phyloP scores from a whole-genome alignment of 2,113 vertebrate genomes.

The Capreolus pygargus region DNA sequence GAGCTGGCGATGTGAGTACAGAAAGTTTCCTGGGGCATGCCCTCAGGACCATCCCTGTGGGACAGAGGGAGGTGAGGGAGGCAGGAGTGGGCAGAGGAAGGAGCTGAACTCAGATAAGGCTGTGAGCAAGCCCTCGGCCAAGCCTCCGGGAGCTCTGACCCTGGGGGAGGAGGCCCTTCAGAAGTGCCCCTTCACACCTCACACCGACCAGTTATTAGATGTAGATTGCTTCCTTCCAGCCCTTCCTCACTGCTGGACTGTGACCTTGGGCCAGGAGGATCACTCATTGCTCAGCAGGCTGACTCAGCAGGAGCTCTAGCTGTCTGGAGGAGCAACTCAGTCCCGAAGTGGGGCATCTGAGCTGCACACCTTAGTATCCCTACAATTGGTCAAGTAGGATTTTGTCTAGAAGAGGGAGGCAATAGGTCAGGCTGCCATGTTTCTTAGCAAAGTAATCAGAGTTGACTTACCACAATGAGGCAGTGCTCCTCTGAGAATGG shows the following conservation, averaged over 20 bases:
- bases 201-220: background rate
- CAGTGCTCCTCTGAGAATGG: background rate
- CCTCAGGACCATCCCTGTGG: background rate
- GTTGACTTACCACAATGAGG: background rate
- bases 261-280: background rate
- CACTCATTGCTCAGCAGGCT: background rate
- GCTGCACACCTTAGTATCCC: background rate
- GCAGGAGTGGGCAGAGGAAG: background rate
- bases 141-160: background rate
- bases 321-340: background rate
- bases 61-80: background rate
- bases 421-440: background rate
- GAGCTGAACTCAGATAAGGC: background rate
- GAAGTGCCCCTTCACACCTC: background rate
- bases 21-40: background rate
- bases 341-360: background rate
- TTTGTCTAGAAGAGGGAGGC: background rate
- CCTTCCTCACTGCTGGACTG: background rate
- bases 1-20: background rate
- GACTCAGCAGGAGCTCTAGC: background rate
- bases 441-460: background rate
- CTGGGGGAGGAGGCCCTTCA: background rate
- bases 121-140: background rate
- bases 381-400: background rate
- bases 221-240: background rate